Percentiles rank a stretch among this genome's conserved stretches.
These are phyloP conservation scores for Lasioglossum vierecki DNA, from an alignment of 2,888 invertebrate genomes.

Conservation along the genomic window DNA sequence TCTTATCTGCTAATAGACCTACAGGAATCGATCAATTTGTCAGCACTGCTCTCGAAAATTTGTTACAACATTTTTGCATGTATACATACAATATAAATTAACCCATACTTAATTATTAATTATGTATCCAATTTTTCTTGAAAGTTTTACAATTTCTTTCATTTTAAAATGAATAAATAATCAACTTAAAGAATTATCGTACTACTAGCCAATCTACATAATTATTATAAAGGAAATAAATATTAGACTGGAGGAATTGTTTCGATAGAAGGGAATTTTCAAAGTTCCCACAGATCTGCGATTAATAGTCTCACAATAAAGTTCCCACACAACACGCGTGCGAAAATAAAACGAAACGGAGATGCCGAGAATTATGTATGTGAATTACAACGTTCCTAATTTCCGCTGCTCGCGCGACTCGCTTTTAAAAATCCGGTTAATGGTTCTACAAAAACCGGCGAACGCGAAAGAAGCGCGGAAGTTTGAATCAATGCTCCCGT, in stretches of 20 bases:
- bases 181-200: too few relatives aligned
- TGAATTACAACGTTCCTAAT: slow-evolving; percentile 23
- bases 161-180: too few relatives aligned
- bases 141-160: too few relatives aligned
- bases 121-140: too few relatives aligned
- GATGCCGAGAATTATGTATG: not conserved
- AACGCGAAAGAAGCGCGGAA: slow-evolving; percentile 42
- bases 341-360: not conserved
- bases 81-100: too few relatives aligned
- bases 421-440: slow-evolving; percentile 37
- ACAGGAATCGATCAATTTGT: not conserved
- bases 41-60: too few relatives aligned
- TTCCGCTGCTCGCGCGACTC: not conserved
- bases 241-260: too few relatives aligned
- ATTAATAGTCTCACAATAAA: too few relatives aligned
- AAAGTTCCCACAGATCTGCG: not conserved
- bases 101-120: too few relatives aligned
- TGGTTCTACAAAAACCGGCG: slow-evolving; percentile 33
- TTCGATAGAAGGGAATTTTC: not conserved
- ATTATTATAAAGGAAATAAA: too few relatives aligned
- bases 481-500: slow-evolving; percentile 55
- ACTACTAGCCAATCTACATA: too few relatives aligned
- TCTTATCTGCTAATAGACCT: not conserved
- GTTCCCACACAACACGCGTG: not conserved
- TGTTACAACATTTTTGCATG: too few relatives aligned